Conservation (phyloP, 1,140 invertebrate species). For the Eupristina koningsbergeri region DNA sequence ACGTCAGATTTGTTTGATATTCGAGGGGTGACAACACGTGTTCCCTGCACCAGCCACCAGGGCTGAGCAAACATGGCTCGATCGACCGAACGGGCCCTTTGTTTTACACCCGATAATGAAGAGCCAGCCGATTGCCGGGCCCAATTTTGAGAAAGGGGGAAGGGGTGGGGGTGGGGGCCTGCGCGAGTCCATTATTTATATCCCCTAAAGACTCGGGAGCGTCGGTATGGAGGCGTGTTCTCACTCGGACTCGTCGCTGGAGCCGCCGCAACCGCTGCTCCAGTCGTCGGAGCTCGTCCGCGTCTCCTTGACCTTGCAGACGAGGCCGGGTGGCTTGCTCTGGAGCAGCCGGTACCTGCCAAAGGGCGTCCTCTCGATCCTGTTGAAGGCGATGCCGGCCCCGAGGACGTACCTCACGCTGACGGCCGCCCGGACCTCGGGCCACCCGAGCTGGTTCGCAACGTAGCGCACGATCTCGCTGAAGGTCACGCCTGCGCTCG, state of each 20-base stretch:
- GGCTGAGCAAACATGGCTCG: not conserved
- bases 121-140: not conserved
- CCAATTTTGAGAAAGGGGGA: not conserved
- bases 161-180: too few relatives aligned
- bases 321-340: constrained; percentile 51
- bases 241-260: constrained; percentile 7
- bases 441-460: constrained; percentile 57
- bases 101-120: not conserved
- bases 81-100: not conserved
- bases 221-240: not conserved
- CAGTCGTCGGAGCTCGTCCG: constrained; percentile 57
- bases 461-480: constrained; percentile 65
- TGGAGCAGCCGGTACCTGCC: constrained; percentile 58
- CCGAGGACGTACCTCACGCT: constrained; percentile 63
- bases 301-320: constrained; percentile 57
- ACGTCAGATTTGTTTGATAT: not conserved
- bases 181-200: not conserved
- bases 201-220: not conserved
- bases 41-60: not conserved
- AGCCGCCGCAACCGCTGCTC: not conserved
- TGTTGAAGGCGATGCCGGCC: constrained; percentile 59
- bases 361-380: constrained; percentile 59
- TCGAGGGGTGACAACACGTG: not conserved
- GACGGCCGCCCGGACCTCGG: constrained; percentile 56
- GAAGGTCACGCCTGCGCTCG: constrained; percentile 45